A percentile compares a stretch with the other conserved stretches of the same genome.
Conservation (phyloP, 2,797 vertebrate genomes). For the Orestias chungarensis region DNA sequence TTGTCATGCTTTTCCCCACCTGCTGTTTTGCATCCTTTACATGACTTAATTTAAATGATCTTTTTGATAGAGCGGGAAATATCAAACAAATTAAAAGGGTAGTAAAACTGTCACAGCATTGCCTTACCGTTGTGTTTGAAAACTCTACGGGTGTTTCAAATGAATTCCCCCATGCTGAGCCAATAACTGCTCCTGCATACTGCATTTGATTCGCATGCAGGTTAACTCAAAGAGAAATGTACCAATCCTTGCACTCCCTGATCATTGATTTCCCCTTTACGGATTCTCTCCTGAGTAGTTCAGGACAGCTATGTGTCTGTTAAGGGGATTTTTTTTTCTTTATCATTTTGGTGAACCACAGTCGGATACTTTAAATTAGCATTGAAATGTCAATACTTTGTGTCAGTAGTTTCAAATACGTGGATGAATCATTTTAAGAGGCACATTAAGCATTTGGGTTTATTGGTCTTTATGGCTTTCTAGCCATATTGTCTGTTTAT, state of each 20-base stretch:
- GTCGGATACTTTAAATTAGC: constrained; percentile 34
- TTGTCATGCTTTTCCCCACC: background rate
- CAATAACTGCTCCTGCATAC: constrained; percentile 40
- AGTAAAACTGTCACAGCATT: background rate
- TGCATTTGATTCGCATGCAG: constrained; percentile 40
- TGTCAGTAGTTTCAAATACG: constrained; percentile 13
- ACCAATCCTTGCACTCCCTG: constrained; percentile 38
- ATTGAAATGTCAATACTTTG: constrained; percentile 32
- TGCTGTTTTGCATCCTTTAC: background rate
- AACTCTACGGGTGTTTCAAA: constrained; percentile 31
- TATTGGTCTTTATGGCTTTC: constrained; percentile 26
- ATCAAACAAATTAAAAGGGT: background rate
- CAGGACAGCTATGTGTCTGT: constrained; percentile 25
- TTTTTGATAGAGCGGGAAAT: background rate
- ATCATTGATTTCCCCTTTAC: constrained; percentile 53
- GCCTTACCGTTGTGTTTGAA: background rate
- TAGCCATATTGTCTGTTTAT: constrained; percentile 23
- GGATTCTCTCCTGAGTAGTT: constrained; percentile 28
- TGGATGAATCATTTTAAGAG: constrained; percentile 10
- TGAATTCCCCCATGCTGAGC: constrained; percentile 45
- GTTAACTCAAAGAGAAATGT: constrained; percentile 38
- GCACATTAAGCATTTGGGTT: background rate
- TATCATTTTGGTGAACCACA: constrained; percentile 11
- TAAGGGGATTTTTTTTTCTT: constrained; percentile 20
- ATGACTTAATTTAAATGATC: background rate